Base-by-base conservation (phyloP, 2,797 vertebrate genomes). In the Aplochiton taeniatus region DNA sequence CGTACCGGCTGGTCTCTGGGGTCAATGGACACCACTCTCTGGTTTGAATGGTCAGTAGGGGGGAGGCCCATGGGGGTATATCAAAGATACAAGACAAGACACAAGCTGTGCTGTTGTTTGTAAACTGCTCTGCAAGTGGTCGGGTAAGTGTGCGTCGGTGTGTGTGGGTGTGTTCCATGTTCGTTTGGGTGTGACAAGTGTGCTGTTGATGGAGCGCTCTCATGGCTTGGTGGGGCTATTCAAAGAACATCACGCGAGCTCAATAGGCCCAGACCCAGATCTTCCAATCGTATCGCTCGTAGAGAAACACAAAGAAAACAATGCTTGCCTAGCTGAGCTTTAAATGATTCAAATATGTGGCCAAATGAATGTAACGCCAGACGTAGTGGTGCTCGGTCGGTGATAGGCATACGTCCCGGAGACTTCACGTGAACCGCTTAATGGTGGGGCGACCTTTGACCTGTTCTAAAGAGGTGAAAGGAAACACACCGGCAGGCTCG, bases 21-120 rank as follows among this genome's bases (percentile, higher is more conserved):
- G 41, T 53, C 69, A 41, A 51, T 12, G 49, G 44, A 17, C 50
- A 14, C 45, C 56, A 31, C 63, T 46, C 41, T 55, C 55, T 48
- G 9, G n/a, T 11, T 61, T 18, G 16, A n/a, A 70, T 72, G 70
- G 74, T 74, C 70, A 51, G 51, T 74, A 65, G 57, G 73, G 53
- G 49, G 71, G 76, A 80, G 74, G 81, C 75, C 61, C n/a, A 54
- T 65, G 59, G 65, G 80, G 77, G 74, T 31, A 76, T 80, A 75
- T 82, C 76, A 6, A 31, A 31, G 31, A 18, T 54, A 51, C 80
- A 84, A 76, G 80, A 77, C 57, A 79, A 79, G 82, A 83, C 76
- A 77, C 16, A 16, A 83, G 77, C 87, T 87, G 79, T 89, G 84
- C 76, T 85, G 76, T 85, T 87, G 86, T 85, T 76, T 85, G 77